Base-by-base conservation (phyloP, 2,113 vertebrate genomes). In the Pseudonaja textilis region DNA sequence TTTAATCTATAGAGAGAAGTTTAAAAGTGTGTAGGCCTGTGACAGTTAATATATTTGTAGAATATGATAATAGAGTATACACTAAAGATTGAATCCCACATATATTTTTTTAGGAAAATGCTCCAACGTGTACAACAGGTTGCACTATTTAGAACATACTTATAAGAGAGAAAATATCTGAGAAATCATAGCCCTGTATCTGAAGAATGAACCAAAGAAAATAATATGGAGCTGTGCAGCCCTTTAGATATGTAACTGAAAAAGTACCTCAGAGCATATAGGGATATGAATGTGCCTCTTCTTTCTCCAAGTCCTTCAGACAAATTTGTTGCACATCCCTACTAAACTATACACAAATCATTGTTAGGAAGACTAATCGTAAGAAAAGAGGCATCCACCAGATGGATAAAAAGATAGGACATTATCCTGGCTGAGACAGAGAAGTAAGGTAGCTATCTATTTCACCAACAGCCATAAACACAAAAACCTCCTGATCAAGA, bases 371-470 rank as follows among this genome's bases (percentile, higher is more conserved):
- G 29, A 39, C 52, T 56, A 87, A 56, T 85, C 25, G 55, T 20
- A 55, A 25, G 47, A 57, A 92, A 88, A 94, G 52, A 59, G 45
- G 14, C 22, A n/a, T 2, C 14, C 42, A 34, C 11, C 5, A 22
- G 42, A 7, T 39, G 56, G 39, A 54, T 10, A 42, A 74, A 93
- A 85, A 42, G 81, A 61, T 25, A 64, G 81, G 8, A 50, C 5
- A 56, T 74, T 89, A 45, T 47, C 85, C 25, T 56, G 88, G 42
- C 26, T n/a, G 91, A 92, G 87, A 64, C 54, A 64, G 87, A 85
- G 85, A 85, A 59, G 91, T 90, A 87, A 90, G 85, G 54, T 57
- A 50, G 88, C 56, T 29, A 85, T 90, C 91, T 92, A 87, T 94
- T 90, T 90, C 11, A 85, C 85, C 55, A 85, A 89, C 85, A 89